Evolutionary conservation across 2,113 vertebrate genomes (phyloP).

Genomic region (Vidua chalybeata): DNA sequence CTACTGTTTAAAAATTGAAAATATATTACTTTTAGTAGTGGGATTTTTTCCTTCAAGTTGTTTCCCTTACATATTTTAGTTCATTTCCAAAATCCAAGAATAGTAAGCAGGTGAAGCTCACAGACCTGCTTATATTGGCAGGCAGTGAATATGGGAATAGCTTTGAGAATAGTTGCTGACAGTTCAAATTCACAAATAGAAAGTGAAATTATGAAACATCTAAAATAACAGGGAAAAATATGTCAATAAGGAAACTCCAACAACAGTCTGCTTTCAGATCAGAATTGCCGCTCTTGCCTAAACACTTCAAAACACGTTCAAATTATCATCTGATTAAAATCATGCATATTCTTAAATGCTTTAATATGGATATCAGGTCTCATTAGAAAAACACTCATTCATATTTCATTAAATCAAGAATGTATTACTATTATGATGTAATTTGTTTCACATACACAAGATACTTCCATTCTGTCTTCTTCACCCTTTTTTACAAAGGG

Average conservation of each 20-base stretch:
- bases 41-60: neutral
- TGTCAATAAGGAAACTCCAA: neutral
- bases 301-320: neutral
- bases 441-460: conserved; percentile 57
- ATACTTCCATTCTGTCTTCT: conserved; percentile 38
- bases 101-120: neutral
- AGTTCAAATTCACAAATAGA: neutral
- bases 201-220: neutral
- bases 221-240: neutral
- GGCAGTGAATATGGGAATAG: neutral
- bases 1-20: neutral
- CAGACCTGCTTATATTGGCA: neutral
- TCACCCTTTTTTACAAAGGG: conserved; percentile 60
- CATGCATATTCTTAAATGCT: neutral
- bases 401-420: conserved; percentile 31
- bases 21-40: neutral
- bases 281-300: neutral
- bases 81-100: neutral
- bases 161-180: neutral
- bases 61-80: neutral
- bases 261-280: neutral
- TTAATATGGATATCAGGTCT: conserved; percentile 2
- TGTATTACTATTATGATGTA: neutral
- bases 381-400: neutral
- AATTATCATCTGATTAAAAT: conserved; percentile 32